phyloP scores from a whole-genome alignment of 2,797 vertebrate species.

The Pteropus rufus region DNA sequence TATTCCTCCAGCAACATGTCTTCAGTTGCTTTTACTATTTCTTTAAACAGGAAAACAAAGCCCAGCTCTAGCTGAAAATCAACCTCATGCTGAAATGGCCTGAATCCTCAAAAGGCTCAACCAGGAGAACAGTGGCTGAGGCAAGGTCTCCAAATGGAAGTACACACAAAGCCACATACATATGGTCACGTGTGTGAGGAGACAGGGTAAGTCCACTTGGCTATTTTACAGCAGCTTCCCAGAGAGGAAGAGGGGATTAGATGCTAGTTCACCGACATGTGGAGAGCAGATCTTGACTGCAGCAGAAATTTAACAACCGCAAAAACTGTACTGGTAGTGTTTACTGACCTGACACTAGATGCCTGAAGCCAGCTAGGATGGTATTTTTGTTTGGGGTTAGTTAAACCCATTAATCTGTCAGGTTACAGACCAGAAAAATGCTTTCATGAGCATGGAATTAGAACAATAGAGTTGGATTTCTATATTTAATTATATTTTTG shows the following conservation, averaged over 20 bases:
- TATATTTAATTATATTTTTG: constrained; percentile 9
- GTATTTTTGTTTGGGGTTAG: neutral
- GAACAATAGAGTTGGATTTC: neutral
- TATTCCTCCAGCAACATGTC: neutral
- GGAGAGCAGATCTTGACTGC: neutral
- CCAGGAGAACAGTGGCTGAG: neutral
- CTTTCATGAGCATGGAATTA: neutral
- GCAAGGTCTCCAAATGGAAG: neutral
- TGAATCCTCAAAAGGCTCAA: neutral
- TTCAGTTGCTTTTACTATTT: constrained; percentile 13
- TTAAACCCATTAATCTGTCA: neutral
- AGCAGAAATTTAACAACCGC: neutral
- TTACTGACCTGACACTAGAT: neutral
- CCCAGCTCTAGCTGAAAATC: neutral
- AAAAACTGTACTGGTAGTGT: neutral
- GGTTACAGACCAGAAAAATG: neutral
- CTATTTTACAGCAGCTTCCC: neutral
- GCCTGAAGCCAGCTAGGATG: neutral
- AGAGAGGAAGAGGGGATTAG: neutral
- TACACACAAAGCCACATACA: neutral
- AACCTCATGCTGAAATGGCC: neutral
- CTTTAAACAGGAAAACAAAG: neutral
- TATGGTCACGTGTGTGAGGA: neutral
- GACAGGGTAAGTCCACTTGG: neutral
- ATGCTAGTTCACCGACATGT: neutral